Conservation (phyloP, 2,888 invertebrate species). For the Unio delphinus region DNA sequence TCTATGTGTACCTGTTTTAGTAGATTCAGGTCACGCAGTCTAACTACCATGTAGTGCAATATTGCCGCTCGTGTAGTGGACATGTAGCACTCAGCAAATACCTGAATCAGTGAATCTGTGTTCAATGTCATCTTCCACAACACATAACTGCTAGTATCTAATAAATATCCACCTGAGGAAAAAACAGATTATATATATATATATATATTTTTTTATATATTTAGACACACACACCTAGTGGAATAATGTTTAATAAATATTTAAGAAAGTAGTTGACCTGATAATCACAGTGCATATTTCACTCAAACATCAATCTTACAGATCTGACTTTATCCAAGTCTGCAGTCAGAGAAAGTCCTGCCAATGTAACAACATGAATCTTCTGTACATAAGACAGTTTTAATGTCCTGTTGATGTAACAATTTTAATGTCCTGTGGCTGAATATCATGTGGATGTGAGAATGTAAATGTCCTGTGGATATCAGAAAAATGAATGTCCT, state of each 20-base stretch:
- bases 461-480: no score
- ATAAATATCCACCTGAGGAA: conserved; percentile 26
- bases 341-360: conserved; percentile 16
- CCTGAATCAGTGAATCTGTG: conserved; percentile 36
- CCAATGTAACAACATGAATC: not conserved
- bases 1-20: conserved; percentile 79
- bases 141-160: conserved; percentile 38
- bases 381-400: no score
- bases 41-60: conserved; percentile 86
- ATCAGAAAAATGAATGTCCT: no score
- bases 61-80: conserved; percentile 77
- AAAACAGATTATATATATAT: not conserved
- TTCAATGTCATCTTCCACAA: conserved; percentile 50
- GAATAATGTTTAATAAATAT: no score
- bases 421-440: no score
- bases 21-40: conserved; percentile 82
- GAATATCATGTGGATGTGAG: no score
- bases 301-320: no score
- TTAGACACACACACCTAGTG: no score
- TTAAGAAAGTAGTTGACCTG: no score
- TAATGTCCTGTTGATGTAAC: no score
- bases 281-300: no score
- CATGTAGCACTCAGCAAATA: conserved; percentile 50
- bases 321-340: not conserved
- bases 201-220: no score